A percentile compares a stretch with the other conserved stretches of the same genome.
These are phyloP conservation scores for Mungos mungo DNA, from an alignment of 2,113 vertebrate species.

Conservation along the genomic window DNA sequence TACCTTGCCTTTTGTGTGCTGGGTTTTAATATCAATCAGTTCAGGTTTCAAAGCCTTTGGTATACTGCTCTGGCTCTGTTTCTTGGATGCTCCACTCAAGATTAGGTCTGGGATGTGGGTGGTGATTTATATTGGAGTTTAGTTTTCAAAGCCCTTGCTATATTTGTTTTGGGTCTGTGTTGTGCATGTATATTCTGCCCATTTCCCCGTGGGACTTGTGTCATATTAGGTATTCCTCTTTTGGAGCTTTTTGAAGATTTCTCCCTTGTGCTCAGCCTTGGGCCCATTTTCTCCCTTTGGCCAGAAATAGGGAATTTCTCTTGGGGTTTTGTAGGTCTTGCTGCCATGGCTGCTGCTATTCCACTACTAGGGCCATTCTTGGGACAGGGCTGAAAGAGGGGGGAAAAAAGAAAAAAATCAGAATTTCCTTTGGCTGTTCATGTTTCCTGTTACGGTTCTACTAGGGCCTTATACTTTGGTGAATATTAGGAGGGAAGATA, in stretches of 20 bases:
- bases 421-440: background rate
- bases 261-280: background rate
- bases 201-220: background rate
- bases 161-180: background rate
- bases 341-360: background rate
- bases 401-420: background rate
- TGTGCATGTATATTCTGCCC: background rate
- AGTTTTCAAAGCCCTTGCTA: background rate
- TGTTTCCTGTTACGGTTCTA: background rate
- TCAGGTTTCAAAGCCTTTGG: constrained; percentile 23
- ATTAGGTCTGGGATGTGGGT: background rate
- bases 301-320: background rate
- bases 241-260: background rate
- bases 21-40: background rate
- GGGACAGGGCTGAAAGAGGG: background rate
- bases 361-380: background rate
- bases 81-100: background rate
- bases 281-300: background rate
- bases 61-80: background rate
- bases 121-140: background rate
- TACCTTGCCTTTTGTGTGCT: background rate
- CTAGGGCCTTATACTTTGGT: background rate
- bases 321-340: background rate
- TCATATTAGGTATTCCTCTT: background rate
- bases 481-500: background rate